Conservation (phyloP, 2,888 invertebrate genomes). For the Phragmatobia fuliginosa region DNA sequence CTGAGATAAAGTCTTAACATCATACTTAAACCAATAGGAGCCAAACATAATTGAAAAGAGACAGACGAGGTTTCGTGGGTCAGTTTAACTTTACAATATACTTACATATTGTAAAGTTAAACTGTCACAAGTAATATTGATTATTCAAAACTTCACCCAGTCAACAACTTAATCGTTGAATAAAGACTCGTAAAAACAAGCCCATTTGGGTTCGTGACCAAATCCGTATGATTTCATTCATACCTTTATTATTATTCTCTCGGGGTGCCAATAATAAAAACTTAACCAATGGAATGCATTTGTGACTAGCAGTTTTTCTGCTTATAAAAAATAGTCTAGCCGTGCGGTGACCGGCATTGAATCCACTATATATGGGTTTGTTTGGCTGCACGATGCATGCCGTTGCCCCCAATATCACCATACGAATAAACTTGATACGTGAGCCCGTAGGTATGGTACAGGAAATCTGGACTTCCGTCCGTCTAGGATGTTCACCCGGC, state of each 20-base stretch:
- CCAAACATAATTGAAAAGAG: too few relatives aligned
- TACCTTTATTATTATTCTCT: slow-evolving; percentile 22
- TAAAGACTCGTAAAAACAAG: slow-evolving; percentile 6
- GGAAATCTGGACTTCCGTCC: slow-evolving; percentile 83
- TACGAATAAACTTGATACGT: slow-evolving; percentile 42
- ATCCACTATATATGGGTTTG: slow-evolving; percentile 69
- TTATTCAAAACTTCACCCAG: background rate
- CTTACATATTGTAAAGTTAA: background rate
- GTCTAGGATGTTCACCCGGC: slow-evolving; percentile 82
- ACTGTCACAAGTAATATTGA: background rate
- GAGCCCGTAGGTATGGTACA: slow-evolving; percentile 61
- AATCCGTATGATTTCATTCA: slow-evolving; percentile 24
- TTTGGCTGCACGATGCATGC: slow-evolving; percentile 71
- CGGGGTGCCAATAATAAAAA: slow-evolving; percentile 42
- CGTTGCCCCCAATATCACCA: slow-evolving; percentile 63
- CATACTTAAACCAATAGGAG: too few relatives aligned
- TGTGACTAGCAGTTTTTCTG: slow-evolving; percentile 49
- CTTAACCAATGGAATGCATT: slow-evolving; percentile 41
- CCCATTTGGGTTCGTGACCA: slow-evolving; percentile 7
- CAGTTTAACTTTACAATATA: too few relatives aligned
- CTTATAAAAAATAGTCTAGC: slow-evolving; percentile 64
- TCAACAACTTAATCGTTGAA: background rate
- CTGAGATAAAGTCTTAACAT: too few relatives aligned
- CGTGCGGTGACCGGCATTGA: slow-evolving; percentile 68
- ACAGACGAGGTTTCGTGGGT: too few relatives aligned